A percentile compares a stretch with the other conserved stretches of the same genome.
These are phyloP conservation scores for Drosophila carrolli DNA, from an alignment of 1,140 invertebrate species.

Conservation along the genomic window DNA sequence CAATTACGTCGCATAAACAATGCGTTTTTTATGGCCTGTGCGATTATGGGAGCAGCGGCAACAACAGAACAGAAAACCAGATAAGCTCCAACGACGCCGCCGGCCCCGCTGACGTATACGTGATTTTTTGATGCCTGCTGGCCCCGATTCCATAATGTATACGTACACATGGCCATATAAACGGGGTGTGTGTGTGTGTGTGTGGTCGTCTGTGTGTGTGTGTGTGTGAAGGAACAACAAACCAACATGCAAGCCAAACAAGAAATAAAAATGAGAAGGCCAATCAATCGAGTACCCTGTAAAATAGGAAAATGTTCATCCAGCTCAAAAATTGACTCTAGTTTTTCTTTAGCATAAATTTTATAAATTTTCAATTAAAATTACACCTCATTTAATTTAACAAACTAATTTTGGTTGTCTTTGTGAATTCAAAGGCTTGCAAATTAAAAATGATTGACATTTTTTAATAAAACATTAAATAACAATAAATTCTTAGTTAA, in stretches of 20 bases:
- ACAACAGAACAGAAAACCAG: conserved; percentile 50
- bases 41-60: conserved; percentile 66
- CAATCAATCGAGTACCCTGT: conserved; percentile 16
- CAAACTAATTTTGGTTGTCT: no score
- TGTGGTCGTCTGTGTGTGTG: conserved; percentile 1
- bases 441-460: no score
- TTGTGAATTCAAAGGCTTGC: no score
- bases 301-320: no score
- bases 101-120: conserved; percentile 69
- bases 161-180: conserved; percentile 30
- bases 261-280: not conserved
- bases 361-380: no score
- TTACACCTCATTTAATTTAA: no score
- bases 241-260: conserved; percentile 16
- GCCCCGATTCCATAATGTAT: conserved; percentile 51
- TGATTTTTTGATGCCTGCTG: conserved; percentile 70
- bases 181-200: conserved; percentile 1
- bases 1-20: conserved; percentile 82
- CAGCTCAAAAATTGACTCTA: no score
- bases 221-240: conserved; percentile 13
- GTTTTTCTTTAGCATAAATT: no score
- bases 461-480: no score
- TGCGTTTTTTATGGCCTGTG: conserved; percentile 77
- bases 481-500: no score
- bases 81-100: conserved; percentile 65